Conservation (phyloP, 2,113 vertebrate species). For the Emydocephalus ijimae region DNA sequence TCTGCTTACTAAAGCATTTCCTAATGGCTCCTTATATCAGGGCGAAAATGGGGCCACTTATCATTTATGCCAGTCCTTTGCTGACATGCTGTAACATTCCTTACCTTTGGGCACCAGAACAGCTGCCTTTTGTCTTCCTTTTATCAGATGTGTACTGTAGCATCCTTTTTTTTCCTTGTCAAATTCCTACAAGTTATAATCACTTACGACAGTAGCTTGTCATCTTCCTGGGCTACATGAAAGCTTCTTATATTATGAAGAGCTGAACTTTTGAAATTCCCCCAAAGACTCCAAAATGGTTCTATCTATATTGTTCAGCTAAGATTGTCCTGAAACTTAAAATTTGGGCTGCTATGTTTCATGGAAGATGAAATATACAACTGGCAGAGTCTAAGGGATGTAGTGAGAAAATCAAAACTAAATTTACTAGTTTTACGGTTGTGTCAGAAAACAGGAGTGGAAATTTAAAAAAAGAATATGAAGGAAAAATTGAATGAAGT, state of each 20-base stretch:
- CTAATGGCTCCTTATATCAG: not conserved
- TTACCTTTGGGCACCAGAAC: not conserved
- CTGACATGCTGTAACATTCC: not conserved
- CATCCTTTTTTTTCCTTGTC: constrained; percentile 4
- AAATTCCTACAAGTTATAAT: constrained; percentile 7
- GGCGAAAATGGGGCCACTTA: constrained; percentile 41
- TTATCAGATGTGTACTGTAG: not conserved
- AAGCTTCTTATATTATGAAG: not conserved
- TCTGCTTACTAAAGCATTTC: constrained; percentile 43
- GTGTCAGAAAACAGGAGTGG: not conserved
- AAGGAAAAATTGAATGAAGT: not conserved
- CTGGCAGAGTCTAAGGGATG: not conserved
- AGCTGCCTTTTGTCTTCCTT: not conserved
- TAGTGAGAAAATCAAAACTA: not conserved
- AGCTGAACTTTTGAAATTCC: not conserved
- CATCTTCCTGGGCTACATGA: not conserved
- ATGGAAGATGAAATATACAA: not conserved
- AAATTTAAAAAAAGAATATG: not conserved
- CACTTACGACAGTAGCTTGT: not conserved
- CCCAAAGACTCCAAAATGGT: not conserved
- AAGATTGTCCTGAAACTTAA: not conserved
- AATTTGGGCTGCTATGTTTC: not conserved
- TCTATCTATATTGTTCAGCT: not conserved
- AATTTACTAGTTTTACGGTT: not conserved
- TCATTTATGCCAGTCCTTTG: not conserved